A percentile compares a stretch with the other conserved stretches of the same genome.
phyloP scores from a whole-genome alignment of 2,888 invertebrate genomes.

The Epinotia nisella region DNA sequence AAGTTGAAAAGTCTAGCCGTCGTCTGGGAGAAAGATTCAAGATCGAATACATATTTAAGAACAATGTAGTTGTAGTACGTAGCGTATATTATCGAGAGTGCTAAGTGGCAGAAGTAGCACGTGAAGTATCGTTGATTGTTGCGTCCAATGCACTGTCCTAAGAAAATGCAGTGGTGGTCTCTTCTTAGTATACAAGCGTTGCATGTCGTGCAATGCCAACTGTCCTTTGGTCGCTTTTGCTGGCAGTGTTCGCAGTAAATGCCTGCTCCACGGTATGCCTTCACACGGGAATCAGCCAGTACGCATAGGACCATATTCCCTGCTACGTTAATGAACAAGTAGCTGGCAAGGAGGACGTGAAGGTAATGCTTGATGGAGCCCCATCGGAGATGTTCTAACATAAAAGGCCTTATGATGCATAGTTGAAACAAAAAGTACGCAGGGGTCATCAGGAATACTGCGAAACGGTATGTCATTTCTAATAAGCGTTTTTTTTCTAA shows the following conservation, averaged over 20 bases:
- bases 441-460: constrained; percentile 56
- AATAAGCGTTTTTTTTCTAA: background rate
- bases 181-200: constrained; percentile 91
- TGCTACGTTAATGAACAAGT: constrained; percentile 45
- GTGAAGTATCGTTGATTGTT: constrained; percentile 92
- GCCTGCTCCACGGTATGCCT: constrained; percentile 44
- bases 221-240: constrained; percentile 87
- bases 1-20: constrained; percentile 60
- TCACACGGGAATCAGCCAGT: constrained; percentile 45
- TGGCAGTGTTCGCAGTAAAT: constrained; percentile 90
- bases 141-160: constrained; percentile 92
- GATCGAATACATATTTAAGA: constrained; percentile 73
- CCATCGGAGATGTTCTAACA: constrained; percentile 53
- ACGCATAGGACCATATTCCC: constrained; percentile 46
- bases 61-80: constrained; percentile 87
- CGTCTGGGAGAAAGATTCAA: constrained; percentile 53
- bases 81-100: constrained; percentile 87
- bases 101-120: constrained; percentile 88
- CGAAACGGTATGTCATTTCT: background rate
- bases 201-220: constrained; percentile 94
- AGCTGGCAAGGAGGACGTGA: constrained; percentile 53
- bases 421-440: constrained; percentile 65
- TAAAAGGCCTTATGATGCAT: constrained; percentile 58
- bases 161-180: constrained; percentile 94
- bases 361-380: constrained; percentile 53